Evolutionary conservation across 2,888 invertebrate genomes (phyloP), one percentile per base, ranked within the genome.

Genomic region (Tiliacea citrago): DNA sequence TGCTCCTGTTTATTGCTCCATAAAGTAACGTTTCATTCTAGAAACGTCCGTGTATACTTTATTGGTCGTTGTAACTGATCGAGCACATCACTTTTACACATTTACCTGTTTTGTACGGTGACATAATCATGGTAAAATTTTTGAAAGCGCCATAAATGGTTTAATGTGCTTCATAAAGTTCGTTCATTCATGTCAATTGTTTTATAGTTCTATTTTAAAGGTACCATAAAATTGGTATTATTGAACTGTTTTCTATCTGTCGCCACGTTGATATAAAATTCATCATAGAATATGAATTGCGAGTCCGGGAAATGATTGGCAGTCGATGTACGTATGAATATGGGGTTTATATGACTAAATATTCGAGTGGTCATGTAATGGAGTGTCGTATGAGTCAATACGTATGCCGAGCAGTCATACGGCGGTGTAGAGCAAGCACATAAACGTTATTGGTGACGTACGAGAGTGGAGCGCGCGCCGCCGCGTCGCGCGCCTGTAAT

Each of bases 31-130:
- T 89, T 89, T 84, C 87, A 81, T 87, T 88, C 85, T 81, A 81
- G 85, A 81, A 76, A 79, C 84, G 86, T 85, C 84, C 86, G 83
- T 88, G 82, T 88, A 85, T 82, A 82, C 86, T 90, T 91, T 91
- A 92, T 90, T 85, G 89, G 86, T 86, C 88, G 84, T 90, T 90
- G 83, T 86, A 84, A 88, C 88, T 88, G 90, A 91, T 92, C 88
- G 91, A 85, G 87, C 87, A 87, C 88, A 84, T 89, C 88, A 87
- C 83, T 81, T 82, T 86, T 83, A 85, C 81, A 87, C 83, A 77
- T 83, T 86, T 83, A 86, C 82, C 82, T 80, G 85, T 76, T 81
- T 81, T 76, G 66, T 75, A 77, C 75, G 77, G 71, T 76, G 65
- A 68, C 74, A 78, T 81, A 83, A 83, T 81, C 70, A 82, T 60